A percentile compares a stretch with the other conserved stretches of the same genome.
These are phyloP conservation scores for Amiota communis DNA, from an alignment of 2,888 invertebrate species.

Conservation along the genomic window DNA sequence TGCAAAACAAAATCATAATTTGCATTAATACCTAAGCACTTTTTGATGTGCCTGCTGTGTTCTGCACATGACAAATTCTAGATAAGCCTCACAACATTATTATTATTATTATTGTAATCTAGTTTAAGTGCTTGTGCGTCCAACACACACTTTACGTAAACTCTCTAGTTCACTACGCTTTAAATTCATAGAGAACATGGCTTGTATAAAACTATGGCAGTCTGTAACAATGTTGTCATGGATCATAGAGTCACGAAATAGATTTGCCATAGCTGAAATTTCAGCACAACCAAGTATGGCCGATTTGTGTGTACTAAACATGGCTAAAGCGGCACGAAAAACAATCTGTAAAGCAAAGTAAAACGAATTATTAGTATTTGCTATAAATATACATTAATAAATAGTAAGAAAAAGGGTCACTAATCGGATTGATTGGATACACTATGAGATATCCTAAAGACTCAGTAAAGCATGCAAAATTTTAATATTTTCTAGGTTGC, in stretches of 20 bases:
- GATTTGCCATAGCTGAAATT: slow-evolving; percentile 85
- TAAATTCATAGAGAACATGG: slow-evolving; percentile 86
- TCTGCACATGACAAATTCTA: too few relatives aligned
- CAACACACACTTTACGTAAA: slow-evolving; percentile 65
- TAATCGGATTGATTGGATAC: too few relatives aligned
- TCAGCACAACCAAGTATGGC: slow-evolving; percentile 85
- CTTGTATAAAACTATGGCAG: slow-evolving; percentile 92
- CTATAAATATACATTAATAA: too few relatives aligned
- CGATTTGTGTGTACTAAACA: slow-evolving; percentile 83
- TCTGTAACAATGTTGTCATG: slow-evolving; percentile 85
- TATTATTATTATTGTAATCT: slow-evolving; percentile 28
- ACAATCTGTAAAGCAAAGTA: slow-evolving; percentile 76
- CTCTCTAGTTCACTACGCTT: slow-evolving; percentile 70
- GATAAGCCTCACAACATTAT: slow-evolving; percentile 34
- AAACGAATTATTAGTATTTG: too few relatives aligned
- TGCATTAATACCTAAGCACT: background rate
- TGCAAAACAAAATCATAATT: too few relatives aligned
- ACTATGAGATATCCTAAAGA: too few relatives aligned
- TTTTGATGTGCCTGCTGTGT: background rate
- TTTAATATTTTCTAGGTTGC: too few relatives aligned
- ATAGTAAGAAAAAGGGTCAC: too few relatives aligned
- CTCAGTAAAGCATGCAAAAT: too few relatives aligned
- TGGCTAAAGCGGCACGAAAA: slow-evolving; percentile 89
- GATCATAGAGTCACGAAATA: slow-evolving; percentile 85
- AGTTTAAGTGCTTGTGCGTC: slow-evolving; percentile 63